Base-by-base conservation (phyloP, 2,797 vertebrate species). In the Megalops cyprinoides region DNA sequence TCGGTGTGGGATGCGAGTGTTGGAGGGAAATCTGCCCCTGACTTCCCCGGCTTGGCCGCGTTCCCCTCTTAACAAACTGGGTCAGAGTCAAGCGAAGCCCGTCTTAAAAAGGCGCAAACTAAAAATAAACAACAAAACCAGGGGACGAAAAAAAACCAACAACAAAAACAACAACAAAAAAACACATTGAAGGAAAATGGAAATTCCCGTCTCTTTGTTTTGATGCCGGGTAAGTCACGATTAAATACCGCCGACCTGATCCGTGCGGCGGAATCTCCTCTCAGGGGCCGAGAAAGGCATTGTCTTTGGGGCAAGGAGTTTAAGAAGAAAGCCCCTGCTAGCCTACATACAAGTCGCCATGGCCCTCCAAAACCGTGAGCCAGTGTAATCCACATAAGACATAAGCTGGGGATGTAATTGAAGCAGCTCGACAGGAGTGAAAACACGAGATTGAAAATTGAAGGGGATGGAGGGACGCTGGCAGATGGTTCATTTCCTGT, bases 381-480 rank as follows among this genome's bases (percentile, higher is more conserved):
- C 82, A 78, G 80, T 89, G 89, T 92, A 92, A 94, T 92, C 89
- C 90, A 90, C 87, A 89, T 87, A 89, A 90, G 90, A 92, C 88
- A 88, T 89, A 92, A 93, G 89, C 91, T 92, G 87, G 87, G 87
- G 89, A 90, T 92, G 88, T 90, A 91, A 93, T 90, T 90, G 89
- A 92, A 93, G 91, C 88, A 86, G 84, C 84, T 89, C 88, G 88
- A 93, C 89, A 91, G 90, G 80, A 85, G 88, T 85, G 84, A 87
- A 90, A 90, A 86, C 80, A 82, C 34, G 79, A 87, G 79, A 90
- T 87, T 87, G 87, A 87, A 91, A 84, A 86, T 85, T 88, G 88
- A 89, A 86, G 84, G 81, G 82, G 79, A 80, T 56, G 74, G 76
- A 28, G 42, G 14, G 6, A 25, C 31, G 15, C 20, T 49, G 90